phyloP scores from a whole-genome alignment of 2,113 vertebrate species.

The Odocoileus virginianus region DNA sequence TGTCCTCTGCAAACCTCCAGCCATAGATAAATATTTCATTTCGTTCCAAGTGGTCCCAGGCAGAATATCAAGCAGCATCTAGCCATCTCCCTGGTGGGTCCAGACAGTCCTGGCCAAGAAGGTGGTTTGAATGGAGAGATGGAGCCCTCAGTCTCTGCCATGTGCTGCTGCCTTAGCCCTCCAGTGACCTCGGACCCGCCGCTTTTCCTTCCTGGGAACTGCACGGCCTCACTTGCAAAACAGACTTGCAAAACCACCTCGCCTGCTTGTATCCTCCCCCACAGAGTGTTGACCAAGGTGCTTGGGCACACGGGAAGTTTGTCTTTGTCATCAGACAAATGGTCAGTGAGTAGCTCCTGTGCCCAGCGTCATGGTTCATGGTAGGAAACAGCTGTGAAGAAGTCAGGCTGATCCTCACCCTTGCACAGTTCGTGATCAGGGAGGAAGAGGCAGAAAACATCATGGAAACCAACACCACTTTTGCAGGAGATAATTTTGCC shows the following conservation, averaged over 20 bases:
- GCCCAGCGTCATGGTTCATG: neutral
- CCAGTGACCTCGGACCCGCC: rapidly evolving
- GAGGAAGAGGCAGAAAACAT: neutral
- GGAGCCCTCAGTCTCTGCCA: neutral
- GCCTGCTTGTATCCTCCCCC: neutral
- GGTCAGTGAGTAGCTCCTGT: neutral
- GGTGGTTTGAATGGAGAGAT: neutral
- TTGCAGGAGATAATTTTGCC: neutral
- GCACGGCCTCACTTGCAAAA: neutral
- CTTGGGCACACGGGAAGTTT: neutral
- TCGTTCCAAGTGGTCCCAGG: constrained; percentile 58
- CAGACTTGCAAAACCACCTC: neutral
- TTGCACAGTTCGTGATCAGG: neutral
- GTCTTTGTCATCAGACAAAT: neutral
- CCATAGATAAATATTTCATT: constrained; percentile 81
- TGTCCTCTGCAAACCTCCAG: constrained; percentile 73
- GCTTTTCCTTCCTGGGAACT: neutral
- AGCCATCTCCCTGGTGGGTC: neutral
- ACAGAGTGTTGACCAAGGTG: neutral
- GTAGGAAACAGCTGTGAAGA: neutral
- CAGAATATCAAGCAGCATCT: constrained; percentile 54
- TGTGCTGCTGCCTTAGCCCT: neutral
- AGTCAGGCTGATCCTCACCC: neutral
- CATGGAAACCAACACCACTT: neutral
- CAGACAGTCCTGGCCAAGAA: neutral